Evolutionary conservation across 2,888 invertebrate species (phyloP).

Genomic region (Drosophila demipolita): DNA sequence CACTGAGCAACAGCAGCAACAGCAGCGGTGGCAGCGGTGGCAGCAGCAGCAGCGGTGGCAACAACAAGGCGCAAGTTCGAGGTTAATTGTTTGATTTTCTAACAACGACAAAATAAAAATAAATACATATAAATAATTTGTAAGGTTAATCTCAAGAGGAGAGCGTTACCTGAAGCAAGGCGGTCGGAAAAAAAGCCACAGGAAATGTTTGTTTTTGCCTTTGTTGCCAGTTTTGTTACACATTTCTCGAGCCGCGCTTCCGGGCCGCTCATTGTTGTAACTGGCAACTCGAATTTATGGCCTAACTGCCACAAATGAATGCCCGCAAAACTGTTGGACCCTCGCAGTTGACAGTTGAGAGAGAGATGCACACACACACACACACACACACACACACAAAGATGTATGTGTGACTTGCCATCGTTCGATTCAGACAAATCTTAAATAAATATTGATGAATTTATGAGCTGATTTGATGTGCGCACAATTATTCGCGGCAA

Average conservation of each 20-base stretch:
- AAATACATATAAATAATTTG: constrained; percentile 58
- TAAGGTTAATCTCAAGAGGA: constrained; percentile 67
- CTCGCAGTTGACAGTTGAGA: constrained; percentile 22
- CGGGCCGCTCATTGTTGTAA: constrained; percentile 49
- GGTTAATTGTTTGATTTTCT: constrained; percentile 81
- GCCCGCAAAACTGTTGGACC: constrained; percentile 34
- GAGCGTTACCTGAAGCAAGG: constrained; percentile 58
- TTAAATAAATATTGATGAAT: neutral
- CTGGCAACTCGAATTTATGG: constrained; percentile 51
- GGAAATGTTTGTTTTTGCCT: constrained; percentile 64
- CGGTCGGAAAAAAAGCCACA: constrained; percentile 54
- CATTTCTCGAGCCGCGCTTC: constrained; percentile 55
- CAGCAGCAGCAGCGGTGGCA: constrained; percentile 36
- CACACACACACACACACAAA: neutral
- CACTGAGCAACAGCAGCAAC: constrained; percentile 38
- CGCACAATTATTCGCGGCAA: neutral
- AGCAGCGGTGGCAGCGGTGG: constrained; percentile 30
- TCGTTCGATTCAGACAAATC: neutral
- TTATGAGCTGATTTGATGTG: neutral
- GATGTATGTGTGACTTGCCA: neutral
- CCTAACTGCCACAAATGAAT: constrained; percentile 49
- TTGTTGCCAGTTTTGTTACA: constrained; percentile 41
- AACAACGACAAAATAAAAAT: constrained; percentile 56
- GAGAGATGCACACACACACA: neutral
- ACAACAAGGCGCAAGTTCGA: constrained; percentile 69